phyloP scores from a whole-genome alignment of 2,888 invertebrate genomes.

The Esperia sulphurella region DNA sequence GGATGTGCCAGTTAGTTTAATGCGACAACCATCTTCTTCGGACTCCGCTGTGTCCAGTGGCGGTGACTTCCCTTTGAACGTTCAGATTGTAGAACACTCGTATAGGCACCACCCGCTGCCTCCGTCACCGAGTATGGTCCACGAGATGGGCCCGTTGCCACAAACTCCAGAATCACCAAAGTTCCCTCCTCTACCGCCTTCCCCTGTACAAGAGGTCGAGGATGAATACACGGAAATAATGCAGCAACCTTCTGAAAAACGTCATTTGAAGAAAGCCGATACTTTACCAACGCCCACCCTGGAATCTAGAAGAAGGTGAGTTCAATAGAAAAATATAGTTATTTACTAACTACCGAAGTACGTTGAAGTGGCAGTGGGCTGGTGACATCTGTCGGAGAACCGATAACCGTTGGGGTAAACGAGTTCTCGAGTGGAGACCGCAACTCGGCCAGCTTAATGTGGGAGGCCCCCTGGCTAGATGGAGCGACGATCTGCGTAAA shows the following conservation, averaged over 20 bases:
- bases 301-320: slow-evolving; percentile 69
- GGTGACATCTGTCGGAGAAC: too few species aligned
- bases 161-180: slow-evolving; percentile 74
- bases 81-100: slow-evolving; percentile 82
- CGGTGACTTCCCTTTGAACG: slow-evolving; percentile 81
- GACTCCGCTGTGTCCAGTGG: slow-evolving; percentile 75
- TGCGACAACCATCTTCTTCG: slow-evolving; percentile 73
- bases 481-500: too few species aligned
- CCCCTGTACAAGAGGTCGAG: slow-evolving; percentile 89
- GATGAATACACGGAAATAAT: slow-evolving; percentile 87
- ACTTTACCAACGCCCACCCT: slow-evolving; percentile 75
- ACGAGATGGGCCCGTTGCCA: slow-evolving; percentile 70
- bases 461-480: too few species aligned
- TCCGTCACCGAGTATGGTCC: slow-evolving; percentile 58
- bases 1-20: slow-evolving; percentile 81
- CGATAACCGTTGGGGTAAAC: too few species aligned
- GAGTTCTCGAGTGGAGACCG: too few species aligned
- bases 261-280: slow-evolving; percentile 71
- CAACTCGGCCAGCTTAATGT: too few species aligned
- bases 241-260: slow-evolving; percentile 72
- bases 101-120: slow-evolving; percentile 67
- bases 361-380: too few species aligned
- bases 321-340: not conserved
- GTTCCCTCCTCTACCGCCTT: slow-evolving; percentile 90
- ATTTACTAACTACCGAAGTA: not conserved